Percentiles rank a stretch among this genome's conserved stretches.
Conservation (phyloP, 2,113 vertebrate genomes). For the Hepsetus odoe region DNA sequence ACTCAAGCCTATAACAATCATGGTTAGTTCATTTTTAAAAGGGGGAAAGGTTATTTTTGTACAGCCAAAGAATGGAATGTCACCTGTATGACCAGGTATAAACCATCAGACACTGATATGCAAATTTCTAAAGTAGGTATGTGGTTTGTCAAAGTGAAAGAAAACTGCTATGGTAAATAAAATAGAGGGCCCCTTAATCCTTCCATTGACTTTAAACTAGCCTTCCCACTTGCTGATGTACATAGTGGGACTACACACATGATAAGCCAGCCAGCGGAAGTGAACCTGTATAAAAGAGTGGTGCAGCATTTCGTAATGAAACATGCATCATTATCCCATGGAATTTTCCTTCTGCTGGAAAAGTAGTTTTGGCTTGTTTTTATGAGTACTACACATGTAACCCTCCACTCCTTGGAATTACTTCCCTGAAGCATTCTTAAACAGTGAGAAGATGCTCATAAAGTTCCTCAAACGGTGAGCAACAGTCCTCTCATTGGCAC, state of each 20-base stretch:
- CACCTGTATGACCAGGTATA: not conserved
- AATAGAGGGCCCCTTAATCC: not conserved
- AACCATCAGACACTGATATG: not conserved
- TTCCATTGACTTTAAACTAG: too few relatives aligned
- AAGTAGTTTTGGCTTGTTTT: not conserved
- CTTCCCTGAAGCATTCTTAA: conserved; percentile 3
- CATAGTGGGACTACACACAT: not conserved
- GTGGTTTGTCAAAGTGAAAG: not conserved
- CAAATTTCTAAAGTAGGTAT: not conserved
- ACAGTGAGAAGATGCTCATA: not conserved
- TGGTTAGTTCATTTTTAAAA: not conserved
- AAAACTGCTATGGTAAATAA: not conserved
- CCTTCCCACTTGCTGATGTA: too few relatives aligned
- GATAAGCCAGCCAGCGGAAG: not conserved
- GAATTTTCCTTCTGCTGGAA: not conserved
- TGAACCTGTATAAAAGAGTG: not conserved
- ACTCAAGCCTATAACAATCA: not conserved
- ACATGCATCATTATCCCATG: not conserved
- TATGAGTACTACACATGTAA: not conserved
- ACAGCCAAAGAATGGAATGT: conserved; percentile 35
- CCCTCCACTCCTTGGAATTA: not conserved
- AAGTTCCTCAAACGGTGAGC: not conserved
- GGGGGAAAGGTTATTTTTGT: not conserved
- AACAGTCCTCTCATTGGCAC: not conserved
- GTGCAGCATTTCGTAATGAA: not conserved